A percentile compares a stretch with the other conserved stretches of the same genome.
Conservation (phyloP, 1,140 invertebrate genomes). For the Helicoverpa armigera region DNA sequence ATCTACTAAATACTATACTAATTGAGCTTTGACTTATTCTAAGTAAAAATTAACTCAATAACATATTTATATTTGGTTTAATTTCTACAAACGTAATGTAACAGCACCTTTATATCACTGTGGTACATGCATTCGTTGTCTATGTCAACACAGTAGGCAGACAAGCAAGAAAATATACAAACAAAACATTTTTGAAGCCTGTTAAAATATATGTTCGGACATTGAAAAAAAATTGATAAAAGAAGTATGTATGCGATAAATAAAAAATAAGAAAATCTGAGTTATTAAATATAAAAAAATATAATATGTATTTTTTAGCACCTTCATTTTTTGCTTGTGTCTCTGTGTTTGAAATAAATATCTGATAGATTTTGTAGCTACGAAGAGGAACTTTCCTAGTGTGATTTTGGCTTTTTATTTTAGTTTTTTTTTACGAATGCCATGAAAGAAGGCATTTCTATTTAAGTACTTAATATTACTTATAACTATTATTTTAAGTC, state of each 20-base stretch:
- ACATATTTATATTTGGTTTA: constrained; percentile 76
- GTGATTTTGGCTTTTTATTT: constrained; percentile 27
- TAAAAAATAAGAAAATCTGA: neutral
- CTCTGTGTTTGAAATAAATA: constrained; percentile 28
- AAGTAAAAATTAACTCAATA: constrained; percentile 64
- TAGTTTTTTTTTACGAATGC: constrained; percentile 18
- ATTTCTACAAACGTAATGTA: constrained; percentile 70
- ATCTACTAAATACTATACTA: constrained; percentile 60
- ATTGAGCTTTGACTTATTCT: constrained; percentile 77
- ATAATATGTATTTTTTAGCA: neutral
- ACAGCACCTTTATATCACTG: constrained; percentile 79
- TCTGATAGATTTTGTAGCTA: constrained; percentile 35
- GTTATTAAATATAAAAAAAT: neutral
- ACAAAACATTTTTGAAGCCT: neutral
- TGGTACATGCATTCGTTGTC: constrained; percentile 62
- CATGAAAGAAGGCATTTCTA: constrained; percentile 13
- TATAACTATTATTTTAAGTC: constrained; percentile 26
- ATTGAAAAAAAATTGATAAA: neutral
- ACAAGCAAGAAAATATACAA: neutral
- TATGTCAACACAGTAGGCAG: constrained; percentile 29
- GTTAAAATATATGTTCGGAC: no score
- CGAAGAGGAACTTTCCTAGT: constrained; percentile 45
- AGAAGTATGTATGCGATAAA: no score
- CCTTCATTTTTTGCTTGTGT: constrained; percentile 9
- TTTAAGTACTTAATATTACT: neutral